phyloP scores from a whole-genome alignment of 2,888 invertebrate genomes.

The Drosophila putrida region DNA sequence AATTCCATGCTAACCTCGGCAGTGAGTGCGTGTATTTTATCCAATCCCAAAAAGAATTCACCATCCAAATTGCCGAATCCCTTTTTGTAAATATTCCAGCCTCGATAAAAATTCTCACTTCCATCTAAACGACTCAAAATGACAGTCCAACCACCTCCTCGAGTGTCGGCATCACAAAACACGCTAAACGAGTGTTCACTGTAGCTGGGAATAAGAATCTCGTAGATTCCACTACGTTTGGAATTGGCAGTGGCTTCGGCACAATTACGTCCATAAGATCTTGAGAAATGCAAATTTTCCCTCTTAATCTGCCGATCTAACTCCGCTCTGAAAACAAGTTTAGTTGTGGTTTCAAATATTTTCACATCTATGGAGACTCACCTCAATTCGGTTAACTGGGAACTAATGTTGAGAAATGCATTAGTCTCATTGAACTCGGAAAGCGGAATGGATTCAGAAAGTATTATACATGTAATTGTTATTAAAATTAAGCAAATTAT shows the following conservation, averaged over 20 bases:
- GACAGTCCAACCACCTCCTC: slow-evolving; percentile 43
- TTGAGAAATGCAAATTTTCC: too few relatives aligned
- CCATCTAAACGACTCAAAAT: slow-evolving; percentile 39
- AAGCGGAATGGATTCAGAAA: too few relatives aligned
- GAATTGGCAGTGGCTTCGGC: not conserved
- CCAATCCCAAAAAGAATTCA: slow-evolving; percentile 53
- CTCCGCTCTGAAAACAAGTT: not conserved
- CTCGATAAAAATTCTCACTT: slow-evolving; percentile 39
- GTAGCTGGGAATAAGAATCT: slow-evolving; percentile 36
- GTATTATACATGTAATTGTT: too few relatives aligned
- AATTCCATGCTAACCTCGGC: slow-evolving; percentile 22
- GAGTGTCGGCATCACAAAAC: slow-evolving; percentile 32
- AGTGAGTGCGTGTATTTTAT: slow-evolving; percentile 47
- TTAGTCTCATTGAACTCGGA: too few relatives aligned
- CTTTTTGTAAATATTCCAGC: slow-evolving; percentile 41
- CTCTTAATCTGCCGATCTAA: not conserved
- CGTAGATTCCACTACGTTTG: slow-evolving; percentile 25
- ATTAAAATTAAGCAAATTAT: too few relatives aligned
- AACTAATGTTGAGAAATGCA: too few relatives aligned
- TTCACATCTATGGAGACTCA: too few relatives aligned
- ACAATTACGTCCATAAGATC: not conserved
- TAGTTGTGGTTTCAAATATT: too few relatives aligned
- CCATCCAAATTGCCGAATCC: slow-evolving; percentile 45
- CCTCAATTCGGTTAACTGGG: too few relatives aligned
- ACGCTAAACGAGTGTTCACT: slow-evolving; percentile 44